Percentiles rank a stretch among this genome's conserved stretches.
phyloP scores from a whole-genome alignment of 2,888 invertebrate species.

The Luffia ferchaultella region DNA sequence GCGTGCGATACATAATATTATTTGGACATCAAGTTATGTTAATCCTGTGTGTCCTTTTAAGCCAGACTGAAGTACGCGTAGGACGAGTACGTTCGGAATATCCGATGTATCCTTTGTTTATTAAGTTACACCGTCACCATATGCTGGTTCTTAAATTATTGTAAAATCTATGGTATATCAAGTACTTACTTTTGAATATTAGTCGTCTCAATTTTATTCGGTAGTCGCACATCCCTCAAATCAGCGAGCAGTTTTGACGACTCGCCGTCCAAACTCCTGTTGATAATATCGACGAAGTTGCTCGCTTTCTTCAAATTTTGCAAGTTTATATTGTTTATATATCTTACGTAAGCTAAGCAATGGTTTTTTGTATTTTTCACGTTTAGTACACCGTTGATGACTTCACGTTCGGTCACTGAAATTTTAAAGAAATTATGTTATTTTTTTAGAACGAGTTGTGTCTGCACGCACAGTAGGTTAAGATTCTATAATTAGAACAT shows the following conservation, averaged over 20 bases:
- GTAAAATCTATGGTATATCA: too few species aligned
- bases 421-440: conserved; percentile 7
- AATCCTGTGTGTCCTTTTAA: too few species aligned
- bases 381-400: conserved; percentile 92
- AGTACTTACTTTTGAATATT: conserved; percentile 83
- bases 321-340: conserved; percentile 97
- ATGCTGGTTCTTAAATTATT: too few species aligned
- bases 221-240: conserved; percentile 88
- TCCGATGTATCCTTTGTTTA: too few species aligned
- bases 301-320: conserved; percentile 94
- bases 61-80: too few species aligned
- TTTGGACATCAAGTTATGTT: too few species aligned
- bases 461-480: too few species aligned
- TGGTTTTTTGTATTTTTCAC: conserved; percentile 96
- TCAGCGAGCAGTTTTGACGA: conserved; percentile 89
- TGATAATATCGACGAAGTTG: conserved; percentile 93
- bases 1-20: too few species aligned
- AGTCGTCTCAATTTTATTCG: conserved; percentile 86
- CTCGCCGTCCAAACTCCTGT: conserved; percentile 91
- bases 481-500: too few species aligned
- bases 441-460: too few species aligned
- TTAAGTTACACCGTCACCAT: too few species aligned
- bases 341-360: conserved; percentile 92
- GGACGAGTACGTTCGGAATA: too few species aligned
- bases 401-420: conserved; percentile 96